A percentile compares a stretch with the other conserved stretches of the same genome.
phyloP scores from a whole-genome alignment of 2,888 invertebrate species.

The Cephus pygmeus region DNA sequence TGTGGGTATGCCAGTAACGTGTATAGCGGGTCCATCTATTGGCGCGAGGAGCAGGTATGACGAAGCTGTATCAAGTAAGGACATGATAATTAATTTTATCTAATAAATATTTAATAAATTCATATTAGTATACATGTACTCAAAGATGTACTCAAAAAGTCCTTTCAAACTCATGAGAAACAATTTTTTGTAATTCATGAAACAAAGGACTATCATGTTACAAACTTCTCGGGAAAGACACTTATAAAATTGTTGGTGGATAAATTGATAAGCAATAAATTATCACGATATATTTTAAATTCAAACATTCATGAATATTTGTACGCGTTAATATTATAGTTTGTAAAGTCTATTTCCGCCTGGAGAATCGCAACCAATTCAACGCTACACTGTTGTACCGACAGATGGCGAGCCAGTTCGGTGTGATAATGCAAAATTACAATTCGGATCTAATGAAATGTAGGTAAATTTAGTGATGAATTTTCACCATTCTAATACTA shows the following conservation, averaged over 20 bases:
- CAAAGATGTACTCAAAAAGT: background rate
- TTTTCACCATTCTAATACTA: background rate
- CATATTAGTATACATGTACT: background rate
- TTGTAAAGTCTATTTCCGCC: background rate
- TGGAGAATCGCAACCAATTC: background rate
- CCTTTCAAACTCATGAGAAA: background rate
- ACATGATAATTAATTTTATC: background rate
- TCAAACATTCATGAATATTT: background rate
- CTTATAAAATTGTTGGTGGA: background rate
- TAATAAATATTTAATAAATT: background rate
- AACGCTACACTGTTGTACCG: background rate
- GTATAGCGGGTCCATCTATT: background rate
- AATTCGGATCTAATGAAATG: conserved; percentile 47
- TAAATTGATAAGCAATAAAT: background rate
- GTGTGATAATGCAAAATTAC: conserved; percentile 41
- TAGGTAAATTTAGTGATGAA: conserved; percentile 26
- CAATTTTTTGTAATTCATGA: background rate
- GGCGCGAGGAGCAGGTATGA: background rate
- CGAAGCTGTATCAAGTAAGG: background rate
- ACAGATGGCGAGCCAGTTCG: conserved; percentile 20
- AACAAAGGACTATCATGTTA: background rate
- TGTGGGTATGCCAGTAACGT: background rate
- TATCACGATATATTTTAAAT: background rate
- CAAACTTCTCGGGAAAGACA: background rate
- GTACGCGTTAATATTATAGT: background rate